A percentile compares a stretch with the other conserved stretches of the same genome.
These are phyloP conservation scores for Cynocephalus volans DNA, from an alignment of 2,113 vertebrate genomes.

Conservation along the genomic window DNA sequence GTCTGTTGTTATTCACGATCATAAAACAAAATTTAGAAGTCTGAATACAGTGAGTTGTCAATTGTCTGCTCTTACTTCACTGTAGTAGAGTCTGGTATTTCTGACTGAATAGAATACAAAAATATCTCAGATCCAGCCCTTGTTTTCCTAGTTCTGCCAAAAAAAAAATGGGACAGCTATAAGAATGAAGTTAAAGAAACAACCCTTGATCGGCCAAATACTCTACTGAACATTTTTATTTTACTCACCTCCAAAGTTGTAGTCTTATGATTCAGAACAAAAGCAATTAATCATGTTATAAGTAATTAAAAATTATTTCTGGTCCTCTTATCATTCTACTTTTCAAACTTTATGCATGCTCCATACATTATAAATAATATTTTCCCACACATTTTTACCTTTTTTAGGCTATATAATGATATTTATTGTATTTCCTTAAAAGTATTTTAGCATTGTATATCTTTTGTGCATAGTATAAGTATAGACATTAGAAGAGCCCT, in stretches of 20 bases:
- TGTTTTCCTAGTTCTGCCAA: neutral
- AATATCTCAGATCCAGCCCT: neutral
- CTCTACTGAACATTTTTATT: constrained; percentile 26
- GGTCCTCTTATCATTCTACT: neutral
- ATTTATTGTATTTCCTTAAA: constrained; percentile 18
- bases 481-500: constrained; percentile 2
- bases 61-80: neutral
- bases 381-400: neutral
- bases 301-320: constrained; percentile 28
- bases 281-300: neutral
- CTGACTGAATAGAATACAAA: constrained; percentile 36
- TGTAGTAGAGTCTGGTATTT: neutral
- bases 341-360: neutral
- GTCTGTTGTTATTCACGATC: neutral
- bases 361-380: neutral
- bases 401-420: neutral
- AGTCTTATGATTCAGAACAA: neutral
- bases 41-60: neutral
- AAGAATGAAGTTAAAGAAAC: constrained; percentile 43
- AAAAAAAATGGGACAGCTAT: neutral
- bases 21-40: constrained; percentile 20
- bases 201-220: neutral
- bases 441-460: constrained; percentile 7
- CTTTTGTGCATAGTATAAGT: neutral
- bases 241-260: neutral